Conservation (phyloP, 1,140 invertebrate species). For the Drosophila quadrilineata region DNA sequence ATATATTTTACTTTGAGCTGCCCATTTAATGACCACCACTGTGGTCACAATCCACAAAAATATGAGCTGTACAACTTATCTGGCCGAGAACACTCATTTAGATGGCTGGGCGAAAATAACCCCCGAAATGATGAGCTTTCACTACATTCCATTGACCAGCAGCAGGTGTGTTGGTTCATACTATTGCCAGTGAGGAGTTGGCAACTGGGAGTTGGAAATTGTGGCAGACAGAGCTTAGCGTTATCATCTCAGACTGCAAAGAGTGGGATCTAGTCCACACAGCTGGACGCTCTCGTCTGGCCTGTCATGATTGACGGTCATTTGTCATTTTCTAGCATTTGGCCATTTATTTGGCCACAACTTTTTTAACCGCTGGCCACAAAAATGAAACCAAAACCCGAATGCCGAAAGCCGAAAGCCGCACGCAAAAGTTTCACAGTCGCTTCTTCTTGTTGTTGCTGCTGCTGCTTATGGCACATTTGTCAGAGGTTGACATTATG, state of each 20-base stretch:
- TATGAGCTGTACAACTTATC: constrained; percentile 55
- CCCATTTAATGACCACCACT: constrained; percentile 20
- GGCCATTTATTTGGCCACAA: constrained; percentile 74
- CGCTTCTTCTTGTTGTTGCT: constrained; percentile 20
- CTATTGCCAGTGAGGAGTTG: neutral
- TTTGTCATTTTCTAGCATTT: constrained; percentile 80
- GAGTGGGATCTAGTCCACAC: constrained; percentile 9
- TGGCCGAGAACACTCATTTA: constrained; percentile 66
- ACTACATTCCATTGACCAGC: constrained; percentile 66
- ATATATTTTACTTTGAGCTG: constrained; percentile 32
- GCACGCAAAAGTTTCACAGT: constrained; percentile 63
- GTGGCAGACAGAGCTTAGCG: constrained; percentile 65
- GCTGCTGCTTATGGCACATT: constrained; percentile 73
- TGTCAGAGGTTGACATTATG: constrained; percentile 75
- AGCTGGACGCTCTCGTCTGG: constrained; percentile 50
- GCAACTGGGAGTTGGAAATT: neutral
- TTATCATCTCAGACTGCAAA: constrained; percentile 39
- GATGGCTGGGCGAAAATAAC: constrained; percentile 30
- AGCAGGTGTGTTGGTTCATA: constrained; percentile 52
- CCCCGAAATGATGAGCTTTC: constrained; percentile 56
- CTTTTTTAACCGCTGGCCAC: constrained; percentile 68
- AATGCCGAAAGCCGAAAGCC: constrained; percentile 49
- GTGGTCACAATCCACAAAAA: constrained; percentile 45
- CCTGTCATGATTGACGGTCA: constrained; percentile 81
- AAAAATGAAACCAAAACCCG: constrained; percentile 37